Conservation (phyloP, 2,113 vertebrate genomes). For the Dunckerocampus dactyliophorus region DNA sequence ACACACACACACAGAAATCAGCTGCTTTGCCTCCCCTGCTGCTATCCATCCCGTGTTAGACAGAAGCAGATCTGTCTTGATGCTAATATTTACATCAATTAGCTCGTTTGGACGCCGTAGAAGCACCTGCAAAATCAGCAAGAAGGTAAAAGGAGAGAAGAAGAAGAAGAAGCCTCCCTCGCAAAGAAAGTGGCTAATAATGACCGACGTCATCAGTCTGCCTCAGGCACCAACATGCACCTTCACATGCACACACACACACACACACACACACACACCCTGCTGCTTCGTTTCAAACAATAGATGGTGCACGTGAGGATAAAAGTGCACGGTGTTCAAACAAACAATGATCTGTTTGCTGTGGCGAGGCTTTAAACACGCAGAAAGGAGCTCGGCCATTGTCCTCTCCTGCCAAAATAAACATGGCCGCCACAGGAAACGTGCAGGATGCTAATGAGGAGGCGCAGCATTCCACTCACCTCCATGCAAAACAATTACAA, state of each 20-base stretch:
- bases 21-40: conserved; percentile 65
- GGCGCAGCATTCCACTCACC: no score
- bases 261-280: background rate
- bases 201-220: conserved; percentile 63
- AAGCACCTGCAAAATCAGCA: conserved; percentile 33
- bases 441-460: no score
- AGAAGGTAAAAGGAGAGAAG: conserved; percentile 30
- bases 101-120: conserved; percentile 63
- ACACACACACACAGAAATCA: conserved; percentile 65
- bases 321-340: background rate
- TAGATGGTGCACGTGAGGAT: no score
- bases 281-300: no score
- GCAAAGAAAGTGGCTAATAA: conserved; percentile 44
- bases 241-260: background rate
- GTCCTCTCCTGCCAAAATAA: background rate
- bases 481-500: background rate
- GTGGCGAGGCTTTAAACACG: background rate
- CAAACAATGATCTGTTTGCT: background rate
- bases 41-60: conserved; percentile 69
- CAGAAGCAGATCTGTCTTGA: conserved; percentile 69
- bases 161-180: conserved; percentile 51
- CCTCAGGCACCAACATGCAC: background rate
- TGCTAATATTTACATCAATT: conserved; percentile 76
- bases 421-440: no score
- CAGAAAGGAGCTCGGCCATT: background rate